Evolutionary conservation across 1,140 invertebrate species (phyloP).

Genomic region (Acromyrmex heyeri): DNA sequence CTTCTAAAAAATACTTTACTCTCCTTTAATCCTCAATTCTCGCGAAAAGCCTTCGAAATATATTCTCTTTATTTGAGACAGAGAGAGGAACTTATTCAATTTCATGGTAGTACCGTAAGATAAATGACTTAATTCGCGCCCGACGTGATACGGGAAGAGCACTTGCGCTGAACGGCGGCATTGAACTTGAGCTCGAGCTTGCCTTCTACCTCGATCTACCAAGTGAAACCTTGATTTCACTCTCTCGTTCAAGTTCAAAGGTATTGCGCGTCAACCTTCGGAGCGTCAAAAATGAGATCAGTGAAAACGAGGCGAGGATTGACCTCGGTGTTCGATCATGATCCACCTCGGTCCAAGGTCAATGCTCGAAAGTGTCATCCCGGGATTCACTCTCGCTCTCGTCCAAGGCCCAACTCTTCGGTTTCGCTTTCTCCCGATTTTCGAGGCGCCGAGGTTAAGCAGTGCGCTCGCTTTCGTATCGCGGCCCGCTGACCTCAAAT

Average conservation of each 20-base stretch:
- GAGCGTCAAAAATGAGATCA: conserved; percentile 40
- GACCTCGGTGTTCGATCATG: conserved; percentile 13
- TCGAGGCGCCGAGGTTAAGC: conserved; percentile 26
- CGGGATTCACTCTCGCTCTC: conserved; percentile 67
- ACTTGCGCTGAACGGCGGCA: conserved; percentile 1
- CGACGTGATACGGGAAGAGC: neutral
- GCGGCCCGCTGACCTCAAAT: conserved; percentile 59
- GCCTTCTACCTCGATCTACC: conserved; percentile 11
- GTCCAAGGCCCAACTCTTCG: conserved; percentile 57
- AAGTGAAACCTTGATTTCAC: conserved; percentile 43
- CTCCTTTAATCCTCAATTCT: neutral
- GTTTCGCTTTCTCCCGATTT: conserved; percentile 60
- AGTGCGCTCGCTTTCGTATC: conserved; percentile 55
- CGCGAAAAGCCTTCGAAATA: neutral
- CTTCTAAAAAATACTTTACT: neutral
- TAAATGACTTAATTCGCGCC: neutral
- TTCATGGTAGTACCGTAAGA: neutral
- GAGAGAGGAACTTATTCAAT: neutral
- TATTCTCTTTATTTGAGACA: neutral
- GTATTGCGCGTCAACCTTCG: conserved; percentile 17
- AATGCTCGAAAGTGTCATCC: conserved; percentile 38
- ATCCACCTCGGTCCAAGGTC: conserved; percentile 25
- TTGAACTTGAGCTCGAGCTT: conserved; percentile 36
- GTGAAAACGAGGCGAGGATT: conserved; percentile 26
- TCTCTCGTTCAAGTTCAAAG: conserved; percentile 58